Percentiles rank a stretch among this genome's conserved stretches.
Evolutionary conservation across 2,888 invertebrate species (phyloP).

Genomic region (Balanococcus diminutus): DNA sequence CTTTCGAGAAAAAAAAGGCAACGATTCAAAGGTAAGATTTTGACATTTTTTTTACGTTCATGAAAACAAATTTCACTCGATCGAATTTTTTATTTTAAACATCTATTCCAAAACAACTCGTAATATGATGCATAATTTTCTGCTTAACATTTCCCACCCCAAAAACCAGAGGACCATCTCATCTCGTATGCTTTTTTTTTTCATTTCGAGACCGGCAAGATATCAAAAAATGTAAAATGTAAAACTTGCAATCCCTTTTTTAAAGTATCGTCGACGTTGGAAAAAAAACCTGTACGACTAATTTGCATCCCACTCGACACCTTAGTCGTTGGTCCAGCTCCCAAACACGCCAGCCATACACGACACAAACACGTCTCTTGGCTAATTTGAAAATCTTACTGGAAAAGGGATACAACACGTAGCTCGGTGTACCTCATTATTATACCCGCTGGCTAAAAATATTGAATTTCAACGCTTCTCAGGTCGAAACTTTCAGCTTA

Average conservation of each 20-base stretch:
- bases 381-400: neutral
- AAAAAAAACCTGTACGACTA: neutral
- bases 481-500: neutral
- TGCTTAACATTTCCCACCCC: neutral
- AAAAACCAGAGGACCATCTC: neutral
- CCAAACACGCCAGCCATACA: neutral
- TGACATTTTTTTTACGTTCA: neutral
- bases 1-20: neutral
- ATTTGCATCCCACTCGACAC: conserved; percentile 11
- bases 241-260: neutral
- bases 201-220: neutral
- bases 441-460: neutral
- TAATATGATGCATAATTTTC: too few relatives aligned
- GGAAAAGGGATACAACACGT: neutral
- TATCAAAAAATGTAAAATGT: neutral
- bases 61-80: too few relatives aligned
- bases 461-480: conserved; percentile 14
- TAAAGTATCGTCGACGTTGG: neutral
- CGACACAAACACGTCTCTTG: neutral
- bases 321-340: neutral
- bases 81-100: too few relatives aligned
- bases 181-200: neutral
- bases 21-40: neutral
- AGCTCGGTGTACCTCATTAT: neutral
- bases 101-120: too few relatives aligned